phyloP scores from a whole-genome alignment of 37 sponge, comb jelly and placozoan species.

The Oscarella lobularis region DNA sequence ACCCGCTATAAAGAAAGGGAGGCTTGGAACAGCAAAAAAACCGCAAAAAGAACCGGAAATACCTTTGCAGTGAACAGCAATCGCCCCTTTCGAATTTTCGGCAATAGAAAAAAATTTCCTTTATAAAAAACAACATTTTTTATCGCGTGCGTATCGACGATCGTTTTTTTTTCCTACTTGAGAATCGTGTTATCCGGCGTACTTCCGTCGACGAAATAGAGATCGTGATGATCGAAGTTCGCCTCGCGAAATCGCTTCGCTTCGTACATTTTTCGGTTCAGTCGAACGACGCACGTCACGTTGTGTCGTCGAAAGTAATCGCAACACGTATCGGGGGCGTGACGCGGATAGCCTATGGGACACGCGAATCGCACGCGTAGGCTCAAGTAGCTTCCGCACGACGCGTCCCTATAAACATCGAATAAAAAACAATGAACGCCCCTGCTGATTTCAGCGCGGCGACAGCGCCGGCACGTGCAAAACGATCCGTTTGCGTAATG shows the following conservation, averaged over 20 bases:
- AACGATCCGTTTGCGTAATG: no score
- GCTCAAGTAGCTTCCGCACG: no score
- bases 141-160: no score
- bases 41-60: no score
- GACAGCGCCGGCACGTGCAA: no score
- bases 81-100: slow-evolving; percentile 61
- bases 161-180: slow-evolving; percentile 46
- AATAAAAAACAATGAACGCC: no score
- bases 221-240: slow-evolving; percentile 79
- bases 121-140: no score
- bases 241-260: slow-evolving; percentile 82
- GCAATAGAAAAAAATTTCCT: slow-evolving; percentile 70
- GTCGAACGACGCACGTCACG: slow-evolving; percentile 74
- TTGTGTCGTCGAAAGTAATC: slow-evolving; percentile 74
- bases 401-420: no score
- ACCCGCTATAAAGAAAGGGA: slow-evolving; percentile 49
- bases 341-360: slow-evolving; percentile 70
- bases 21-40: no score
- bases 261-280: slow-evolving; percentile 88
- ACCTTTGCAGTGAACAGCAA: slow-evolving; percentile 99
- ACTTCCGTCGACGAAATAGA: slow-evolving; percentile 90
- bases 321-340: slow-evolving; percentile 90
- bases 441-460: no score
- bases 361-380: no score
- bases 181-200: slow-evolving; percentile 73